Conservation (phyloP, 92 coral and sea anemone species). For the Zoanthus sociatus region DNA sequence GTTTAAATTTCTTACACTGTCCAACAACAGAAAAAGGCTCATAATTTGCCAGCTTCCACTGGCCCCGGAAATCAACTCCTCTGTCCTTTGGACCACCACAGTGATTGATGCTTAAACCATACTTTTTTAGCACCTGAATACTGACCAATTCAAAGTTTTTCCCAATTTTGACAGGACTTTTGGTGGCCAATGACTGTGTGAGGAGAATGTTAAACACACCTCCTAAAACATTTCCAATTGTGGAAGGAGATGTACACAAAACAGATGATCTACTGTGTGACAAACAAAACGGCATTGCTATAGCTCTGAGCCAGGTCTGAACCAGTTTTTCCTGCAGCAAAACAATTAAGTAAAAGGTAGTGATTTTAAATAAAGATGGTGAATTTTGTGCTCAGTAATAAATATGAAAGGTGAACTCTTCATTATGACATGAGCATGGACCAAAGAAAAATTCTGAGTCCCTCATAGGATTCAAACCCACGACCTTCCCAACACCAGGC, state of each 20-base stretch:
- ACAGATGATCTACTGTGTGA: background rate
- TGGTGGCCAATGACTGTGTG: background rate
- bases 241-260: background rate
- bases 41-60: conserved; percentile 65
- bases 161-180: conserved; percentile 37
- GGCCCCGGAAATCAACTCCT: conserved; percentile 82
- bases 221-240: background rate
- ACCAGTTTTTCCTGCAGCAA: too few species aligned
- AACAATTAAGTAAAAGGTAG: too few species aligned
- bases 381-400: too few species aligned
- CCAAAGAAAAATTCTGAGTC: too few species aligned
- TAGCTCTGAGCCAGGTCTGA: too few species aligned
- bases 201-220: background rate
- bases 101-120: conserved; percentile 55
- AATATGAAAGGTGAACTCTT: too few species aligned
- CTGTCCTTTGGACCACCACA: conserved; percentile 87
- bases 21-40: conserved; percentile 60
- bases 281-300: too few species aligned
- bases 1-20: conserved; percentile 75
- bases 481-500: too few species aligned
- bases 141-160: conserved; percentile 67
- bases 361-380: too few species aligned
- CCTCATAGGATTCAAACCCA: too few species aligned
- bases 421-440: too few species aligned
- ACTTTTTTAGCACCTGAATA: conserved; percentile 53